phyloP scores from a whole-genome alignment of 2,888 invertebrate genomes.

The Hydraecia micacea region DNA sequence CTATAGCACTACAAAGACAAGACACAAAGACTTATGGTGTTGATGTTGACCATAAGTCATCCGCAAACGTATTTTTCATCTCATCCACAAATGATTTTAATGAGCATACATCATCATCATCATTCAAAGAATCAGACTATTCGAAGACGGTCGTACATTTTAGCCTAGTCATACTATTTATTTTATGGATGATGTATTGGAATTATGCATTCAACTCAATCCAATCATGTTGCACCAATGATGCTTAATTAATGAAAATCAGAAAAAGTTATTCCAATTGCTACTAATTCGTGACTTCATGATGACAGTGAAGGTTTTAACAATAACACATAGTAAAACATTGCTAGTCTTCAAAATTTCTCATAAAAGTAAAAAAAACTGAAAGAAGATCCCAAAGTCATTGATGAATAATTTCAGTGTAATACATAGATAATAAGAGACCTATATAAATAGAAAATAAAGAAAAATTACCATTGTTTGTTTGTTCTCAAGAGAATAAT shows the following conservation, averaged over 20 bases:
- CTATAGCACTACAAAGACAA: slow-evolving; percentile 80
- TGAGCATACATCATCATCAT: slow-evolving; percentile 39
- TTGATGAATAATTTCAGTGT: not conserved
- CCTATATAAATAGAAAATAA: slow-evolving; percentile 54
- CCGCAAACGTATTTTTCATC: slow-evolving; percentile 65
- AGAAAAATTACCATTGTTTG: slow-evolving; percentile 52
- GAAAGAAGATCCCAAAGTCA: not conserved
- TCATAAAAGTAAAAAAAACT: not conserved
- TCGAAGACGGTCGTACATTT: slow-evolving; percentile 14
- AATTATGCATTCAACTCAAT: not conserved
- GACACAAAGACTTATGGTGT: slow-evolving; percentile 70
- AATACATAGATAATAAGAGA: not conserved
- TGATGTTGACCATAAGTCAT: slow-evolving; percentile 68
- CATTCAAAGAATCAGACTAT: slow-evolving; percentile 42
- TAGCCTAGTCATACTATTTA: not conserved
- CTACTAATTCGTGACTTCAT: not conserved
- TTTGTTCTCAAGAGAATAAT: slow-evolving; percentile 68
- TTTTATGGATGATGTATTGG: not conserved
- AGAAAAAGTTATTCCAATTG: not conserved
- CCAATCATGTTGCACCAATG: not conserved
- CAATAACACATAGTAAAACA: not conserved
- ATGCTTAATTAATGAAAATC: not conserved
- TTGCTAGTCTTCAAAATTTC: not conserved
- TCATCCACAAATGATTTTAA: slow-evolving; percentile 51
- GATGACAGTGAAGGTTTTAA: not conserved